A percentile compares a stretch with the other conserved stretches of the same genome.
Evolutionary conservation across 2,888 invertebrate species (phyloP).

Genomic region (Tenthredo notha): DNA sequence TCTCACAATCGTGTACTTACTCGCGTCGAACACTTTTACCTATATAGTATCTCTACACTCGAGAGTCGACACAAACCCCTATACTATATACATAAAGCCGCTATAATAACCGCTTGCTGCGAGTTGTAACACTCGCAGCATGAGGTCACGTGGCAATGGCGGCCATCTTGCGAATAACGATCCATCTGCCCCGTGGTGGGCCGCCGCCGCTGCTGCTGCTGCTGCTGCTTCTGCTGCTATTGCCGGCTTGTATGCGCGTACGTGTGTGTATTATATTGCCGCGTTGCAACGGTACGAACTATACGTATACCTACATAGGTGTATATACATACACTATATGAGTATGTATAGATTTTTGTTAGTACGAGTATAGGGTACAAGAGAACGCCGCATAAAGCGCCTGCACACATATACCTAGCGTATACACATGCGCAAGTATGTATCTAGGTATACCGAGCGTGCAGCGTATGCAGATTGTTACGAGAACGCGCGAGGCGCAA

Average conservation of each 20-base stretch:
- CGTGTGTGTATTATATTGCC: neutral
- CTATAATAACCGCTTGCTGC: constrained; percentile 54
- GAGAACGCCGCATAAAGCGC: neutral
- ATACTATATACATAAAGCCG: constrained; percentile 5
- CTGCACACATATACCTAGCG: neutral
- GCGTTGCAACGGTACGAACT: constrained; percentile 21
- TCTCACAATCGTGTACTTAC: constrained; percentile 17
- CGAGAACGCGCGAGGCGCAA: constrained; percentile 11
- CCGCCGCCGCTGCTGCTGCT: constrained; percentile 55
- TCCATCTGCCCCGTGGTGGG: constrained; percentile 67
- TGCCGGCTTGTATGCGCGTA: neutral
- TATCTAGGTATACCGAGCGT: neutral
- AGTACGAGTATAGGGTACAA: neutral
- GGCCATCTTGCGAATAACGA: constrained; percentile 74
- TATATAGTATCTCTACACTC: constrained; percentile 15
- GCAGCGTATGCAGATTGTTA: constrained; percentile 33
- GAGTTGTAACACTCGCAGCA: constrained; percentile 59
- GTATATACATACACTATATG: neutral
- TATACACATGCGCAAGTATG: neutral
- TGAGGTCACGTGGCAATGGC: constrained; percentile 72
- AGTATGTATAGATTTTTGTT: neutral
- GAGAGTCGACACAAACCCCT: constrained; percentile 19
- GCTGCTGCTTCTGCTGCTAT: constrained; percentile 48
- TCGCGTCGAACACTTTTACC: neutral
- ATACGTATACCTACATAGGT: neutral